A percentile compares a stretch with the other conserved stretches of the same genome.
Conservation (phyloP, 2,797 vertebrate genomes). For the Cygnus olor region DNA sequence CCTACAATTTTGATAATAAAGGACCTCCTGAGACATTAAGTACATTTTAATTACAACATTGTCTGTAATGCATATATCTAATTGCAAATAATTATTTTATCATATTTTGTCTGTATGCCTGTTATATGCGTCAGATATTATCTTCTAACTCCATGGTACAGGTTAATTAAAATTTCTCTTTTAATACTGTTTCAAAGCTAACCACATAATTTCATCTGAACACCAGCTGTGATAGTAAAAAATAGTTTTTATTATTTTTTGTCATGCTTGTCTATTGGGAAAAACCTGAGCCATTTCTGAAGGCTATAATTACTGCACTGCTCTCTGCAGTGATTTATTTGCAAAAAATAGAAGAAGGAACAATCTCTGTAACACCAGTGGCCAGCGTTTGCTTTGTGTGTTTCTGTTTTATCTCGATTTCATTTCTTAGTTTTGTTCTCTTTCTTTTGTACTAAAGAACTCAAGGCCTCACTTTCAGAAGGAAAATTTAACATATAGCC, state of each 20-base stretch:
- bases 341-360: not conserved
- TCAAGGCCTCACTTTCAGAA: not conserved
- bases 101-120: conserved; percentile 40
- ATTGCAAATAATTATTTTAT: conserved; percentile 73
- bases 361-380: not conserved
- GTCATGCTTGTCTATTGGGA: not conserved
- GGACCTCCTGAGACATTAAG: conserved; percentile 54
- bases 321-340: conserved; percentile 19
- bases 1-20: conserved; percentile 39
- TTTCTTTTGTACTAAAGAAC: not conserved
- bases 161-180: conserved; percentile 72
- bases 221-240: conserved; percentile 62
- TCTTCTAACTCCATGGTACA: conserved; percentile 63
- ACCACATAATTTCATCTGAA: conserved; percentile 59
- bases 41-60: conserved; percentile 65
- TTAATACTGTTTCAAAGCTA: conserved; percentile 72
- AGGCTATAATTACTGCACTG: conserved; percentile 45
- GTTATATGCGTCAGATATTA: conserved; percentile 54
- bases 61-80: conserved; percentile 62
- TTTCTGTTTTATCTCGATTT: not conserved
- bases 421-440: not conserved
- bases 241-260: conserved; percentile 24
- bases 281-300: conserved; percentile 15
- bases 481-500: not conserved
- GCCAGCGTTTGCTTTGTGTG: not conserved